Conservation (phyloP, 2,888 invertebrate species). For the Thereva nobilitata region DNA sequence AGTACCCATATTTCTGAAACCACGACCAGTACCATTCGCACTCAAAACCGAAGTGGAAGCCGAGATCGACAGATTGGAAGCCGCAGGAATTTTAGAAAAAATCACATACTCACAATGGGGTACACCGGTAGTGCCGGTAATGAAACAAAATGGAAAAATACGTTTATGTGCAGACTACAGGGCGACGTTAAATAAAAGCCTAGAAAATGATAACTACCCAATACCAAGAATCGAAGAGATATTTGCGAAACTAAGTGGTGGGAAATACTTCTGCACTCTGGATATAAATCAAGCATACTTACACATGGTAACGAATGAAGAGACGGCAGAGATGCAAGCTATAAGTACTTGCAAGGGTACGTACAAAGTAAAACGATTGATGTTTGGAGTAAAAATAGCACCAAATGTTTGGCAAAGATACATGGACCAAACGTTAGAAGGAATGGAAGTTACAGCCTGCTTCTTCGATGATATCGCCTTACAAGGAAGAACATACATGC, state of each 20-base stretch:
- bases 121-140: no score
- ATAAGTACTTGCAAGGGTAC: not conserved
- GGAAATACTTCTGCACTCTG: not conserved
- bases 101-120: no score
- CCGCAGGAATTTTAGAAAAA: no score
- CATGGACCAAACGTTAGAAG: not conserved
- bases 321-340: not conserved
- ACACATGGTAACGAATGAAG: constrained; percentile 3
- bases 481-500: no score
- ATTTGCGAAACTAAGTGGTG: constrained; percentile 14
- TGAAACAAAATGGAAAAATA: no score
- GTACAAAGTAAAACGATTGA: constrained; percentile 15
- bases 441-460: not conserved
- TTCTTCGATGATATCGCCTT: constrained; percentile 19
- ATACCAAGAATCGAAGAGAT: constrained; percentile 10
- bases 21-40: no score
- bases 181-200: not conserved
- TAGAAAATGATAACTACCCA: not conserved
- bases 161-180: no score
- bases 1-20: not conserved
- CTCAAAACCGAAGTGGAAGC: no score
- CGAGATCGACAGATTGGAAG: no score
- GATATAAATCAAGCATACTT: not conserved
- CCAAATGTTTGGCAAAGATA: constrained; percentile 6
- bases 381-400: constrained; percentile 14